phyloP scores from a whole-genome alignment of 2,888 invertebrate species.

The Drosophila percnosoma region DNA sequence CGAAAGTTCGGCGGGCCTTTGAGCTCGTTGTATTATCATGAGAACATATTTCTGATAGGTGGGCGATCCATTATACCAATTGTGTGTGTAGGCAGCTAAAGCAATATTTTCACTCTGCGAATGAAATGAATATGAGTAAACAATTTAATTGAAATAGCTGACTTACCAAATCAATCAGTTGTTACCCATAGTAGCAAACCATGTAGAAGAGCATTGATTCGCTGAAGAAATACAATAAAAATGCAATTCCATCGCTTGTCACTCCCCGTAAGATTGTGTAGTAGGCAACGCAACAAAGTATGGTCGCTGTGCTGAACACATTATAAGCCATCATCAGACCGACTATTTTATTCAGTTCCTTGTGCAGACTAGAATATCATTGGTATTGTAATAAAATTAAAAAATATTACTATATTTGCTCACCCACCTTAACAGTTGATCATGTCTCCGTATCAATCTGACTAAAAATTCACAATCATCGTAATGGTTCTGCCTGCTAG shows the following conservation, averaged over 20 bases:
- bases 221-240: slow-evolving; percentile 35
- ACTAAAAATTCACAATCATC: slow-evolving; percentile 37
- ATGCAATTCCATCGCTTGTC: slow-evolving; percentile 52
- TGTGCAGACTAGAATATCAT: slow-evolving; percentile 32
- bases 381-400: not conserved
- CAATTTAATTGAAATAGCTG: not conserved
- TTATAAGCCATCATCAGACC: slow-evolving; percentile 52
- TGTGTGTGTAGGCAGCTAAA: slow-evolving; percentile 42
- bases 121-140: not conserved
- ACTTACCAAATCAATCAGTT: slow-evolving; percentile 45
- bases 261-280: slow-evolving; percentile 50
- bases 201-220: slow-evolving; percentile 42
- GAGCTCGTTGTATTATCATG: slow-evolving; percentile 48
- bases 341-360: slow-evolving; percentile 47
- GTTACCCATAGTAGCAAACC: slow-evolving; percentile 53
- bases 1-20: slow-evolving; percentile 41
- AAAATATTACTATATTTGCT: not conserved
- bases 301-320: slow-evolving; percentile 42
- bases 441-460: slow-evolving; percentile 37
- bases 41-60: slow-evolving; percentile 42
- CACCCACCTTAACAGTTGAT: slow-evolving; percentile 22
- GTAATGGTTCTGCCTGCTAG: not conserved
- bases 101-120: slow-evolving; percentile 42
- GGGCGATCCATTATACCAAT: slow-evolving; percentile 54
- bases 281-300: slow-evolving; percentile 45